Evolutionary conservation across 2,113 vertebrate genomes (phyloP).

Genomic region (Pelecanoides urinatrix): DNA sequence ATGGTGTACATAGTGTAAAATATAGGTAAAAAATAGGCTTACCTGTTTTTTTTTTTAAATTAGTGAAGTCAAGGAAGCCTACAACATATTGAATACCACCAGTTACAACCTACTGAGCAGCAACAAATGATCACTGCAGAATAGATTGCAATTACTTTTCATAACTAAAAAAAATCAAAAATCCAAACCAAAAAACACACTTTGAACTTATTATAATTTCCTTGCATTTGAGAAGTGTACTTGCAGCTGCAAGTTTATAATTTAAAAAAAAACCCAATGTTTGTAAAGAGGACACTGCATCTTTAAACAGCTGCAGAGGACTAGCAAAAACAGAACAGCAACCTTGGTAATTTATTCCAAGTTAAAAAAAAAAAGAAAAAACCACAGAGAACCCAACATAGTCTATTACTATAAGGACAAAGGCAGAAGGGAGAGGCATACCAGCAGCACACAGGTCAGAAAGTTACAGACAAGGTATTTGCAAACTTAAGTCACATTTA

Average conservation of each 20-base stretch:
- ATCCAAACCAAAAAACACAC: not conserved
- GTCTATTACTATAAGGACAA: constrained; percentile 55
- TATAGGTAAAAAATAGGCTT: not conserved
- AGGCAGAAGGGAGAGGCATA: constrained; percentile 56
- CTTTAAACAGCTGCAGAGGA: constrained; percentile 66
- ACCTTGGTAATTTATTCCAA: constrained; percentile 28
- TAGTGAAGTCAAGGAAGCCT: not conserved
- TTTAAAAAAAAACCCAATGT: not conserved
- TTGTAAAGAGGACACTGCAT: constrained; percentile 44
- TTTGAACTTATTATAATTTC: not conserved
- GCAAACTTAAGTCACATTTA: constrained; percentile 28
- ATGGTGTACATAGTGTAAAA: not conserved
- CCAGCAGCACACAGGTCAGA: constrained; percentile 57
- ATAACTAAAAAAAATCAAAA: not conserved
- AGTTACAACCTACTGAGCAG: not conserved
- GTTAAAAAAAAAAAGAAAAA: not conserved
- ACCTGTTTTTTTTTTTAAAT: not conserved
- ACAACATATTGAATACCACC: not conserved
- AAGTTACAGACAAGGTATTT: constrained; percentile 63
- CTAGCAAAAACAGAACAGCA: constrained; percentile 36
- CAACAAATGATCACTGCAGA: not conserved
- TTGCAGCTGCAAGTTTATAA: not conserved
- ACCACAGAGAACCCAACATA: constrained; percentile 38
- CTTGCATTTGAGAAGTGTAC: not conserved
- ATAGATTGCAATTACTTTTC: not conserved